phyloP scores from a whole-genome alignment of 2,888 invertebrate genomes.

The Brachynemurus nebulosus region DNA sequence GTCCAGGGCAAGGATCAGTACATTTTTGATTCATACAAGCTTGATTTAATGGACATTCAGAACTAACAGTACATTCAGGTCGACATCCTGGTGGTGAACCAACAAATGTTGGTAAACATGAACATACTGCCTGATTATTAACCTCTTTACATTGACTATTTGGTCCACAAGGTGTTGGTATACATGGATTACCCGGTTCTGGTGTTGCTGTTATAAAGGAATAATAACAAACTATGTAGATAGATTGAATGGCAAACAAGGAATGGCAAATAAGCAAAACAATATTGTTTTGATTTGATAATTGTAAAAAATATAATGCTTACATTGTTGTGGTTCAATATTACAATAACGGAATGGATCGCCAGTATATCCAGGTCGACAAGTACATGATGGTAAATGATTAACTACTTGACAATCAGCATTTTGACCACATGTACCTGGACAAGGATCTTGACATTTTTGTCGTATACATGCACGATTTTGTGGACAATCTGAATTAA shows the following conservation, averaged over 20 bases:
- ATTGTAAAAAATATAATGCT: slow-evolving; percentile 12
- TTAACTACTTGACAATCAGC: slow-evolving; percentile 64
- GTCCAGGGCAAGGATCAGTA: slow-evolving; percentile 45
- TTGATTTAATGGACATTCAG: slow-evolving; percentile 44
- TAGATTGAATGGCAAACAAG: not conserved
- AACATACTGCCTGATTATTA: slow-evolving; percentile 45
- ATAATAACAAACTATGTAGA: not conserved
- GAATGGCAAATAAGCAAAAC: not conserved
- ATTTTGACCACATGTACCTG: slow-evolving; percentile 54
- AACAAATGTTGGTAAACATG: slow-evolving; percentile 42
- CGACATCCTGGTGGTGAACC: slow-evolving; percentile 52
- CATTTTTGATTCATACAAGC: slow-evolving; percentile 53
- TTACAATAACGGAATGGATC: slow-evolving; percentile 34
- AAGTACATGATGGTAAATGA: slow-evolving; percentile 60
- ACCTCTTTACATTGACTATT: slow-evolving; percentile 47
- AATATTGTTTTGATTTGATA: not conserved
- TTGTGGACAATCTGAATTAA: slow-evolving; percentile 57
- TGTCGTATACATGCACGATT: slow-evolving; percentile 56
- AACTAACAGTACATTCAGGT: slow-evolving; percentile 50
- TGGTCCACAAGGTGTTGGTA: slow-evolving; percentile 50
- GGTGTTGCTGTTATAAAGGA: slow-evolving; percentile 4
- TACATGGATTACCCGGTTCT: slow-evolving; percentile 36
- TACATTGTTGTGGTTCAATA: slow-evolving; percentile 25
- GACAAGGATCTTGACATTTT: slow-evolving; percentile 59
- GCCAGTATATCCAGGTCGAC: slow-evolving; percentile 45